Base-by-base conservation (phyloP, 2,113 vertebrate genomes). In the Pteropus alecto region DNA sequence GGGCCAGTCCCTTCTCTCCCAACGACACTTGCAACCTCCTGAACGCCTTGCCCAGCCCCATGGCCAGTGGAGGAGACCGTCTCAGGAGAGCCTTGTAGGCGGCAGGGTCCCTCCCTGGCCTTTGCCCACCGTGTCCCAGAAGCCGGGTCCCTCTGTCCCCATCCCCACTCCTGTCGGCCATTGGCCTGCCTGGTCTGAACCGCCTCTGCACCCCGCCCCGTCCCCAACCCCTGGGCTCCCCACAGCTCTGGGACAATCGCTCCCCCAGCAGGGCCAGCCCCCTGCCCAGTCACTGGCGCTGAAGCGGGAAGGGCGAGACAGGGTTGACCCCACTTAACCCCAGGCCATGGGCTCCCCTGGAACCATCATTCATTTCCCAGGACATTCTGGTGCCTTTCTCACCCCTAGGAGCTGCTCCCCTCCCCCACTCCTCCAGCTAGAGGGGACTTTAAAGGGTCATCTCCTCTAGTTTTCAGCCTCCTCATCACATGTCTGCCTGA, bases 261-360 rank as follows among this genome's bases (percentile, higher is more conserved):
- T 51, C 30, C 22, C 61, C 35, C 11, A 54, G 90, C 26, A 30
- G 76, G 61, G 18, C 33, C 67, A n/a, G 58, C 43, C 60, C 58
- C 58, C 28, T 41, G 43, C 78, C 48, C 48, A 56, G 88, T 38
- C 35, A 30, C 46, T 21, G 35, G 91, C 86, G 60, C 48, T 0
- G 4, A 46, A 78, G 60, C 28, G 28, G 51, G 81, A 9, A 26
- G 15, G 30, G 21, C 46, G 77, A 92, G 88, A 78, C 15, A 43
- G 48, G 60, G 61, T 7, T 78, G 97, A 96, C 96, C 96, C 94
- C 71, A 78, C 93, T 96, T 97, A 87, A 97, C 97, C 90, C 46
- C 71, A 19, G 33, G 51, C 81, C 77, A 22, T 2, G 33, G 30
- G 56, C 63, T 86, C 38, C 51, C 90, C 74, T 24, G 26, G 19